Evolutionary conservation across 2,113 vertebrate species (phyloP).

Genomic region (Sebastes fasciatus): DNA sequence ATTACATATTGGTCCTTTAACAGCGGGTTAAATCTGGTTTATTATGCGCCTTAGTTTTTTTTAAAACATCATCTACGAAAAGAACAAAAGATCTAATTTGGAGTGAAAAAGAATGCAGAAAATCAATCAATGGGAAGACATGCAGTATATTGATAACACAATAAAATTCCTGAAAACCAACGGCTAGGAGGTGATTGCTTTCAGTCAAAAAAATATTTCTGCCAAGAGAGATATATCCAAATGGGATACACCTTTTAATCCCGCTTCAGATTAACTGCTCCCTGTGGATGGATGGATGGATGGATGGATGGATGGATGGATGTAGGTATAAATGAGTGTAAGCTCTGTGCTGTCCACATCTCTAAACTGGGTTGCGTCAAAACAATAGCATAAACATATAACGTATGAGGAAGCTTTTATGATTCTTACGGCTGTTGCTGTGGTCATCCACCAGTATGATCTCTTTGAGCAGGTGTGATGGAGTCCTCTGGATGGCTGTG

Average conservation of each 20-base stretch:
- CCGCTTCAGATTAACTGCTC: background rate
- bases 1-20: background rate
- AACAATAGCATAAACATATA: too few relatives aligned
- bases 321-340: background rate
- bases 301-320: background rate
- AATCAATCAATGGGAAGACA: background rate
- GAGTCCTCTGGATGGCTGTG: slow-evolving; percentile 92
- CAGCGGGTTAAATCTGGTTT: background rate
- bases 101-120: background rate
- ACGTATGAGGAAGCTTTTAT: background rate
- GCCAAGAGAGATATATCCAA: background rate
- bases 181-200: background rate
- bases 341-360: background rate
- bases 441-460: slow-evolving; percentile 97
- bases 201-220: background rate
- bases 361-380: background rate
- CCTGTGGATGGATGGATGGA: background rate
- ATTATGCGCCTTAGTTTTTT: background rate
- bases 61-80: too few relatives aligned
- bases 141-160: background rate
- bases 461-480: slow-evolving; percentile 93
- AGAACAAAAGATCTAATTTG: too few relatives aligned
- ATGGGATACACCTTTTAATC: background rate
- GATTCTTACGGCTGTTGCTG: slow-evolving; percentile 90
- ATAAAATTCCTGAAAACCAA: background rate